Evolutionary conservation across 2,113 vertebrate species (phyloP).

Genomic region (Orthochromis indermauri): DNA sequence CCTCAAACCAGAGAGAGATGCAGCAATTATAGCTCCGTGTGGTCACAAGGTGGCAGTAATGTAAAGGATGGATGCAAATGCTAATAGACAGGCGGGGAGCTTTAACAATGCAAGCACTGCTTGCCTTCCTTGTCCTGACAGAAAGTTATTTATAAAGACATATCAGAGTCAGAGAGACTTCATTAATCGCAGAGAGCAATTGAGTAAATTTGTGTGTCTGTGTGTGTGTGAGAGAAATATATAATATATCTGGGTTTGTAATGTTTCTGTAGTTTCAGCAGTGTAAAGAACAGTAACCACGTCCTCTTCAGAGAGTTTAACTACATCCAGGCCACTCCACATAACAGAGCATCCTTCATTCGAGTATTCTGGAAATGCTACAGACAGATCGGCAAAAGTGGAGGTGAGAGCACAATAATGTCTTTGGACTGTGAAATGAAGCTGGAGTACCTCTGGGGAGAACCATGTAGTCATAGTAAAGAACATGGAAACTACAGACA

Average conservation of each 20-base stretch:
- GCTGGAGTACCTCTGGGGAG: not conserved
- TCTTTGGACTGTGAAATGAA: not conserved
- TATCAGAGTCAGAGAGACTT: not conserved
- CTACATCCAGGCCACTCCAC: constrained; percentile 88
- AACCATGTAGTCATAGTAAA: not conserved
- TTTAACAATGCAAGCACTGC: not conserved
- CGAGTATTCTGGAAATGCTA: constrained; percentile 93
- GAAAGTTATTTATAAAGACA: not conserved
- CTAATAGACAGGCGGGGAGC: not conserved
- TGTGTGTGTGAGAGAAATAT: not conserved
- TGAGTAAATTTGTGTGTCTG: not conserved
- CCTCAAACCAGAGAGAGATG: not conserved
- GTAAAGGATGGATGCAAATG: not conserved
- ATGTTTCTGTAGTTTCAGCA: constrained; percentile 79
- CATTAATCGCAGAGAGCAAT: not conserved
- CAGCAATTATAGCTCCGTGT: not conserved
- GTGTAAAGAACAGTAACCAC: constrained; percentile 90
- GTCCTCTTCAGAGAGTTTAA: constrained; percentile 91
- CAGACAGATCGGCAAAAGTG: constrained; percentile 90
- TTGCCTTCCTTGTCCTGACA: not conserved
- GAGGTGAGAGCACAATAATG: constrained; percentile 69
- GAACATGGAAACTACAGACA: not conserved
- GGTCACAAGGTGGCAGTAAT: not conserved
- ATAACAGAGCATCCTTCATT: constrained; percentile 88
- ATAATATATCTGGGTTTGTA: not conserved